Evolutionary conservation across 2,797 vertebrate genomes (phyloP), one percentile per base, ranked within the genome.

Genomic region (Apogon hyalosoma): DNA sequence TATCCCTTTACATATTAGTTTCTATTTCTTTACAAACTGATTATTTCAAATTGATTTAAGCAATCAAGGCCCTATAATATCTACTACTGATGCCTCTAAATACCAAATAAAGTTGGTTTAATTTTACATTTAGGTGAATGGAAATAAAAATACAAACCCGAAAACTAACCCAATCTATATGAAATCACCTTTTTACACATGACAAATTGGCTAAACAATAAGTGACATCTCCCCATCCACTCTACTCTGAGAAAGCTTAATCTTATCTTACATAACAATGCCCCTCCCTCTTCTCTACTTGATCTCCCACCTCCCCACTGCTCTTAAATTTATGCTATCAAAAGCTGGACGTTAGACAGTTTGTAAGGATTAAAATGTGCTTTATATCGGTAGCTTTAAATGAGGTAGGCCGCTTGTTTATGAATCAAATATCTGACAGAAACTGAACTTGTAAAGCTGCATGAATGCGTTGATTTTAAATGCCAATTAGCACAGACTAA

Each of bases 401-500:
- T 14, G 28, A 1, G 38, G n/a, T 6, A 40, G 39, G 19, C 7
- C 45, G 16, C 33, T 38, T 7, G 12, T 36, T 11, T 2, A 38
- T 56, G 24, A 11, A 53, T 72, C 12, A 47, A 69, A 54, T 19
- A 50, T 40, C 1, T 54, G 16, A 14, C 0, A n/a, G 15, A 67
- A 73, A 75, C 39, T 31, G 47, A 7, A 80, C 52, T 33, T 63
- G 75, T 67, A 60, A 64, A 47, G 2, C 16, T 50, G 28, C 68
- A 45, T 54, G 56, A 33, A 47, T 51, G 62, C 42, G n/a, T 39
- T 59, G 51, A 70, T 69, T 73, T 63, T 63, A 75, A 66, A 50
- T 57, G 56, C 46, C 75, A 80, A 88, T 82, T 80, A 77, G 66
- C 38, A 12, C 36, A 52, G 63, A 18, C 62, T 80, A 84, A 87